Percentiles rank a stretch among this genome's conserved stretches.
Evolutionary conservation across 2,797 vertebrate genomes (phyloP).

Genomic region (Geotrypetes seraphini): DNA sequence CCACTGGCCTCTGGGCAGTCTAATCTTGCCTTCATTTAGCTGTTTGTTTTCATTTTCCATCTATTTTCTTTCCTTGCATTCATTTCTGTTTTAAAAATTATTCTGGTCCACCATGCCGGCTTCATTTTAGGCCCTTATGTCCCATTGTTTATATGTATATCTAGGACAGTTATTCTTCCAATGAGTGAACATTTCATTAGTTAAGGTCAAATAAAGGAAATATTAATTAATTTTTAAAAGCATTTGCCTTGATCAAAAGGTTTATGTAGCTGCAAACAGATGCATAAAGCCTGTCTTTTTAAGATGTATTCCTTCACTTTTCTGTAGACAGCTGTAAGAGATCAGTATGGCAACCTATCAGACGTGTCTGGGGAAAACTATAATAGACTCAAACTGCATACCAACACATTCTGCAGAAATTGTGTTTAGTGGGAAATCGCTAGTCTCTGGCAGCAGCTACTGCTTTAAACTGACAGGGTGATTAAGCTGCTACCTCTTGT

Average conservation of each 20-base stretch:
- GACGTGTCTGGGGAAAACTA: neutral
- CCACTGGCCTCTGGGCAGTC: no score
- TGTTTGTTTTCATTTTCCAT: neutral
- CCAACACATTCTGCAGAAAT: slow-evolving; percentile 3
- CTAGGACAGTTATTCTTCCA: slow-evolving; percentile 9
- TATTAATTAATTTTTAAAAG: slow-evolving; percentile 11
- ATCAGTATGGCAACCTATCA: neutral
- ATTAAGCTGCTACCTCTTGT: neutral
- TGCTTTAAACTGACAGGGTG: slow-evolving; percentile 4
- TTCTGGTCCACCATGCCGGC: no score
- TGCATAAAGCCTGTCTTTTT: slow-evolving; percentile 11
- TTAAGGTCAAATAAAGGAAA: slow-evolving; percentile 13
- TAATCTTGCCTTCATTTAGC: neutral
- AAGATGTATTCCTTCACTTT: neutral
- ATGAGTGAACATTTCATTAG: slow-evolving; percentile 14
- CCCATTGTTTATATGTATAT: no score
- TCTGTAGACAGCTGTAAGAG: neutral
- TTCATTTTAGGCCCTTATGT: neutral
- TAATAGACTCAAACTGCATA: slow-evolving; percentile 4
- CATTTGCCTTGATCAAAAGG: neutral
- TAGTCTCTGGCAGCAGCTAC: slow-evolving; percentile 8
- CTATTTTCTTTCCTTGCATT: no score
- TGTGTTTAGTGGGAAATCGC: slow-evolving; percentile 10
- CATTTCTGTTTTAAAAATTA: no score
- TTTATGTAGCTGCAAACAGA: neutral